Conservation (phyloP, 2,113 vertebrate genomes). For the Sakesphorus luctuosus region DNA sequence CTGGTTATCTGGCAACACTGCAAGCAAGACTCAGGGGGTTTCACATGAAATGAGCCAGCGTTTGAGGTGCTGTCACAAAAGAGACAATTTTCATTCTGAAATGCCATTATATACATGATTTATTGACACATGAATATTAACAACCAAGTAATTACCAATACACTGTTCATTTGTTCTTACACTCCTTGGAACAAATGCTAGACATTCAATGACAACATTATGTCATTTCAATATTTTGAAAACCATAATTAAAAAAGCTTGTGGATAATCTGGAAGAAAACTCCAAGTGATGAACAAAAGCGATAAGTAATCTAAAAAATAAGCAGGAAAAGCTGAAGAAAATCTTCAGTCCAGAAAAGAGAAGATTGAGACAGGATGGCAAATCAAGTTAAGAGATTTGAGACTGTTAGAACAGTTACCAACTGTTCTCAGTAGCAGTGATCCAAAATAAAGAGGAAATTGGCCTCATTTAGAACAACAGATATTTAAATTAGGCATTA, state of each 20-base stretch:
- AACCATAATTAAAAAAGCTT: background rate
- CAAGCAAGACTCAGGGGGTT: background rate
- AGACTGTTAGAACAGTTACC: background rate
- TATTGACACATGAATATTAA: slow-evolving; percentile 12
- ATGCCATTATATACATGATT: background rate
- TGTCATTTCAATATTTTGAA: background rate
- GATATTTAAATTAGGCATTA: background rate
- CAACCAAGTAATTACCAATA: background rate
- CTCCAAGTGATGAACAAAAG: background rate
- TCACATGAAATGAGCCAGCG: background rate
- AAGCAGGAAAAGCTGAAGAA: background rate
- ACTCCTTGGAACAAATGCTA: background rate
- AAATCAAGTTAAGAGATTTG: background rate
- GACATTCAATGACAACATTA: background rate
- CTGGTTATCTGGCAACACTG: background rate
- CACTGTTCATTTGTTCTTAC: background rate
- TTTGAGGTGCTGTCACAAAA: background rate
- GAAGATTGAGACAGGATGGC: background rate
- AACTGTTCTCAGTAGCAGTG: background rate
- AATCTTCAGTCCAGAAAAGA: background rate
- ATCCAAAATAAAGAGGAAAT: background rate
- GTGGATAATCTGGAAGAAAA: background rate
- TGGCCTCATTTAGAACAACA: background rate
- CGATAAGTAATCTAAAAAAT: background rate
- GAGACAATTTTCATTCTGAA: background rate